These are phyloP conservation scores for Tangara arthus DNA, from an alignment of 2,797 vertebrate genomes.

Conservation along the genomic window DNA sequence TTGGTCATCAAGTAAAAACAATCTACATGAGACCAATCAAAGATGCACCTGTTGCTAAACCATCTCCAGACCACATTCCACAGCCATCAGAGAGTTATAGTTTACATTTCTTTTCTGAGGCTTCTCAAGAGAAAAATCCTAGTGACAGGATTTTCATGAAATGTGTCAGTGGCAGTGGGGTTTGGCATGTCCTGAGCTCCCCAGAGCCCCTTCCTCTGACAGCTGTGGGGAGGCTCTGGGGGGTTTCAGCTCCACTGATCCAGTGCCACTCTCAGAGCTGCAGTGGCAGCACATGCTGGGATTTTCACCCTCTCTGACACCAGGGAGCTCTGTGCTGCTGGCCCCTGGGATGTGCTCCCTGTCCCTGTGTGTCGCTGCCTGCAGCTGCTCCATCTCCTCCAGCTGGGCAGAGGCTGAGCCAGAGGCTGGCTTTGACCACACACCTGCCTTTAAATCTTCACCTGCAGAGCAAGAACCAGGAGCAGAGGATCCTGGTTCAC, in stretches of 20 bases:
- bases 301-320: fast-evolving
- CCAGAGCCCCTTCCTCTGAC: neutral
- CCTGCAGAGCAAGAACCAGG: neutral
- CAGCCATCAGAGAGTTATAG: too few species aligned
- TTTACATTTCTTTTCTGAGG: too few species aligned
- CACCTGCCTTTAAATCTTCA: neutral
- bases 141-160: too few species aligned
- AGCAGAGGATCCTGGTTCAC: neutral
- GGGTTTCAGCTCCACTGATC: neutral
- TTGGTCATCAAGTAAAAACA: too few species aligned
- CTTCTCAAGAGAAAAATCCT: too few species aligned
- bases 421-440: neutral
- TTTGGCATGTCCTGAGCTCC: neutral
- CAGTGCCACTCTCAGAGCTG: fast-evolving
- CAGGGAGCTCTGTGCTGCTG: neutral
- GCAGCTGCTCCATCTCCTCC: neutral
- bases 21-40: too few species aligned
- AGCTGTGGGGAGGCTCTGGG: neutral
- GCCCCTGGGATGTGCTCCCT: neutral
- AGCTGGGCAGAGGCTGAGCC: neutral
- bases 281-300: neutral
- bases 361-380: neutral
- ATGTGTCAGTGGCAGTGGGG: too few species aligned
- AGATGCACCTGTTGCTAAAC: too few species aligned
- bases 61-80: too few species aligned